These are phyloP conservation scores for Xiphophorus birchmanni DNA, from an alignment of 2,797 vertebrate species.

Conservation along the genomic window DNA sequence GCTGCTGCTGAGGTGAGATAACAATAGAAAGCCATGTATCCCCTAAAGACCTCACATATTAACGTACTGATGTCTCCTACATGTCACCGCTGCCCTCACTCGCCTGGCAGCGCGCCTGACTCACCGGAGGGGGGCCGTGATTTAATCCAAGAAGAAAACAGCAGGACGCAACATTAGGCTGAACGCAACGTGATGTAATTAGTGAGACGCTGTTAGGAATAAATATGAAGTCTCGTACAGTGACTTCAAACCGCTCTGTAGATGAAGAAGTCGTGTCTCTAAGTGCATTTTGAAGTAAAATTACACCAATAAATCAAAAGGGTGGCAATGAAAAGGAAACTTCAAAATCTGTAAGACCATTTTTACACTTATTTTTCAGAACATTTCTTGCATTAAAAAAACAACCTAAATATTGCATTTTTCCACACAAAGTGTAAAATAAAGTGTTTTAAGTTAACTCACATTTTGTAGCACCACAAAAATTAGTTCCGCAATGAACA, in stretches of 20 bases:
- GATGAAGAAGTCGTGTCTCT: constrained; percentile 19
- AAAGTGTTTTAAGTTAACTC: constrained; percentile 69
- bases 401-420: constrained; percentile 43
- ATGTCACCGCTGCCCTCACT: constrained; percentile 58
- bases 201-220: constrained; percentile 62
- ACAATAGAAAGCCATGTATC: constrained; percentile 72
- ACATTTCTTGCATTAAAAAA: constrained; percentile 25
- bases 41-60: constrained; percentile 73
- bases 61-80: constrained; percentile 63
- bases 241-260: constrained; percentile 44
- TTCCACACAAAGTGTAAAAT: constrained; percentile 40
- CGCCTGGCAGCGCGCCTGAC: constrained; percentile 59
- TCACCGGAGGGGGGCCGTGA: constrained; percentile 50
- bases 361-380: constrained; percentile 7
- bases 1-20: constrained; percentile 65
- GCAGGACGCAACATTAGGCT: constrained; percentile 56
- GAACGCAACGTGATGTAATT: constrained; percentile 70
- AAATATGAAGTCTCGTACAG: constrained; percentile 66
- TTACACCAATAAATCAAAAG: background rate
- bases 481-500: constrained; percentile 43
- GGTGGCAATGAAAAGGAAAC: background rate
- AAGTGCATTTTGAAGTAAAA: background rate
- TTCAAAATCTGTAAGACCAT: background rate
- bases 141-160: constrained; percentile 59
- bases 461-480: constrained; percentile 69